Evolutionary conservation across 2,113 vertebrate species (phyloP).

Genomic region (Rhynchomys soricoides): DNA sequence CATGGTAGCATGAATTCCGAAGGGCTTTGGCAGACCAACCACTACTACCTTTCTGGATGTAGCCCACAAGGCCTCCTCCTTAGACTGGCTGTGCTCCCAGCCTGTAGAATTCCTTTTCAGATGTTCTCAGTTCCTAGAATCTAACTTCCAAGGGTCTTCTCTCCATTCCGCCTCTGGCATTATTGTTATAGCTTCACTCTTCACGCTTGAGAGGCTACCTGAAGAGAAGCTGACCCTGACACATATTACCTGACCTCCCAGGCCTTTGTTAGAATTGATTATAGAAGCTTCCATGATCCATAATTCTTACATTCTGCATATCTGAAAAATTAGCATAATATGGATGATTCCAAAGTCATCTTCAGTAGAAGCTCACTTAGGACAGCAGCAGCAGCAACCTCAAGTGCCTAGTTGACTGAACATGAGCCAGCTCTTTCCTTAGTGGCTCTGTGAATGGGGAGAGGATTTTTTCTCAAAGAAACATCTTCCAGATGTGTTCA

Average conservation of each 20-base stretch:
- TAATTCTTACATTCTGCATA: neutral
- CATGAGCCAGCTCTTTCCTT: neutral
- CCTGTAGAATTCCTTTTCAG: neutral
- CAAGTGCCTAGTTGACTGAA: neutral
- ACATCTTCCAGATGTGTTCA: neutral
- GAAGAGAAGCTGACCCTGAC: neutral
- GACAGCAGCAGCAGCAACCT: neutral
- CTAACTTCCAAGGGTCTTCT: neutral
- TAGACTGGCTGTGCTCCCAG: neutral
- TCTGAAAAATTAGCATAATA: neutral
- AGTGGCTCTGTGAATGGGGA: neutral
- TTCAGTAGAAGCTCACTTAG: neutral
- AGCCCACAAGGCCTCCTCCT: neutral
- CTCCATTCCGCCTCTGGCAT: neutral
- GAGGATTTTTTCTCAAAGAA: neutral
- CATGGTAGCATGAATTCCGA: neutral
- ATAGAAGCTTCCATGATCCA: neutral
- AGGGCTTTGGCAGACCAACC: neutral
- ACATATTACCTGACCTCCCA: neutral
- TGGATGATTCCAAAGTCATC: neutral
- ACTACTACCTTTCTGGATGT: neutral
- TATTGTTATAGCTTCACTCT: neutral
- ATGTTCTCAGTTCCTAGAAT: neutral
- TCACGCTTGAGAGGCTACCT: neutral
- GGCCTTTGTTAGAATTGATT: neutral